Evolutionary conservation across 1,140 invertebrate genomes (phyloP).

Genomic region (Anastrepha obliqua): DNA sequence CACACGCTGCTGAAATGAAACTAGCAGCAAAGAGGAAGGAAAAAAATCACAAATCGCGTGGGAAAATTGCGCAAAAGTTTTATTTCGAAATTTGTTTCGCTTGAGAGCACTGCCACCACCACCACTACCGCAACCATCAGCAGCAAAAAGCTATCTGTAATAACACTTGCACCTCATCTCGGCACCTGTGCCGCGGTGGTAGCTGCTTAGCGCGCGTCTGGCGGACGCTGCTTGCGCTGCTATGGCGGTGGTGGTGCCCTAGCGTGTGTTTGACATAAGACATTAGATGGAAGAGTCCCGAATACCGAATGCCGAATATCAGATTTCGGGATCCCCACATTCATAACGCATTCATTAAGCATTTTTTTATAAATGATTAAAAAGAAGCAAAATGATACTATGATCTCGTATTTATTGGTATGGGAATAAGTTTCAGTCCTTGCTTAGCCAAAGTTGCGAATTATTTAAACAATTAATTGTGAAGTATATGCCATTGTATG

Average conservation of each 20-base stretch:
- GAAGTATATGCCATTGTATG: no score
- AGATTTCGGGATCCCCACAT: no score
- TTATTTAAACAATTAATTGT: no score
- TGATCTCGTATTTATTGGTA: no score
- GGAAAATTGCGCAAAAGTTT: constrained; percentile 54
- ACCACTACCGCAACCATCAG: no score
- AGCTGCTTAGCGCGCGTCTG: constrained; percentile 10
- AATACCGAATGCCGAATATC: no score
- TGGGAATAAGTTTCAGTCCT: no score
- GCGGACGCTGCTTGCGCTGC: neutral
- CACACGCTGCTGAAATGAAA: constrained; percentile 38
- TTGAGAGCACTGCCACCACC: constrained; percentile 12
- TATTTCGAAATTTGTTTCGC: constrained; percentile 29
- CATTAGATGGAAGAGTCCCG: no score
- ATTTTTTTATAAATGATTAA: no score
- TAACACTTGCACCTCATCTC: neutral
- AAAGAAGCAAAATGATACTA: no score
- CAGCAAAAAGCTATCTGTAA: neutral
- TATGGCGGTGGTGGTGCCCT: neutral
- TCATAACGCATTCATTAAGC: no score
- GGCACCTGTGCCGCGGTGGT: constrained; percentile 12
- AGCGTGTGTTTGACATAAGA: neutral
- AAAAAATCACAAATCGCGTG: constrained; percentile 48
- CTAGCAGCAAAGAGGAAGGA: neutral
- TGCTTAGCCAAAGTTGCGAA: no score